phyloP scores from a whole-genome alignment of 2,113 vertebrate genomes.

The Stegostoma tigrinum region DNA sequence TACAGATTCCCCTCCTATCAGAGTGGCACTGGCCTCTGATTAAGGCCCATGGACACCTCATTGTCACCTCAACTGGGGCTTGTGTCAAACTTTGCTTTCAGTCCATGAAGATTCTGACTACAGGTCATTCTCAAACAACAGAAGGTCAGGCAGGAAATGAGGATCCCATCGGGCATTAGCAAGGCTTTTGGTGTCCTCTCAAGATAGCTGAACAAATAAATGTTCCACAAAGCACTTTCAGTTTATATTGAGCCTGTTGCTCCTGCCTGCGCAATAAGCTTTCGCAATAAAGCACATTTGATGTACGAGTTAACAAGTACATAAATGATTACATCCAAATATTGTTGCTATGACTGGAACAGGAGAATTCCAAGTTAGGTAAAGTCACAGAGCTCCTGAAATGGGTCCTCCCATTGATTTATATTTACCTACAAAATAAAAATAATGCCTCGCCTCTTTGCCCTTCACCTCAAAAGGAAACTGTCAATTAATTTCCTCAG shows the following conservation, averaged over 20 bases:
- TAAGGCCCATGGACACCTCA: constrained; percentile 59
- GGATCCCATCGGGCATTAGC: constrained; percentile 80
- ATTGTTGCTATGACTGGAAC: not conserved
- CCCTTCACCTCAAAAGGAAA: not conserved
- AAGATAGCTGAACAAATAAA: constrained; percentile 69
- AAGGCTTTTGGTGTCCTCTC: constrained; percentile 66
- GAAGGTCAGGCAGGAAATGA: constrained; percentile 72
- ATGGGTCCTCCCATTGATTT: not conserved
- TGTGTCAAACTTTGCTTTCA: constrained; percentile 77
- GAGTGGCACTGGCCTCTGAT: constrained; percentile 60
- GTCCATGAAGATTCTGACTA: constrained; percentile 56
- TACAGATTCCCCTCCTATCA: constrained; percentile 57
- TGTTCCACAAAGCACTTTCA: constrained; percentile 48
- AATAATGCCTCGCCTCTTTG: not conserved
- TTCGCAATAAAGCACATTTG: not conserved
- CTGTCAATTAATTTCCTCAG: not conserved
- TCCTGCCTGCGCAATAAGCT: constrained; percentile 41
- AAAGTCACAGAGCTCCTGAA: not conserved
- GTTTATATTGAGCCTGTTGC: constrained; percentile 53
- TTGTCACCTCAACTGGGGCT: constrained; percentile 59
- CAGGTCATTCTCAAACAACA: constrained; percentile 65
- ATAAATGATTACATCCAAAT: not conserved
- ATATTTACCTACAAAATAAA: not conserved
- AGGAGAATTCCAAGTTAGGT: not conserved
- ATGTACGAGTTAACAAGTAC: not conserved